Percentiles rank a stretch among this genome's conserved stretches.
phyloP scores from a whole-genome alignment of 2,113 vertebrate genomes.

The Tetraodon nigroviridis region DNA sequence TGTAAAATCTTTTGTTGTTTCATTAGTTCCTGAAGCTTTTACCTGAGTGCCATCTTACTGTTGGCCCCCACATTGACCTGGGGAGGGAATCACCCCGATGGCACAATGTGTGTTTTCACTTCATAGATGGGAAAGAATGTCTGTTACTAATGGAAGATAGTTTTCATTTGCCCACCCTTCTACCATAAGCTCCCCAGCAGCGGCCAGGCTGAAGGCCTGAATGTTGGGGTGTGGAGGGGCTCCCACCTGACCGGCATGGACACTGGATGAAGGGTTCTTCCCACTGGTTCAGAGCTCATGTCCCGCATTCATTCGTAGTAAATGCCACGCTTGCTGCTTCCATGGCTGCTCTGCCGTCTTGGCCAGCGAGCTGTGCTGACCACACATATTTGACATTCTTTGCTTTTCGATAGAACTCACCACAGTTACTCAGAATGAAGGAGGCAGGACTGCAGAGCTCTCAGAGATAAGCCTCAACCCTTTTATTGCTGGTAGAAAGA shows the following conservation, averaged over 20 bases:
- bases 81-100: not conserved
- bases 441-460: slow-evolving; percentile 24
- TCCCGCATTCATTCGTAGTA: slow-evolving; percentile 23
- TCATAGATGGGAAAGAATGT: not conserved
- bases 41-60: too few species aligned
- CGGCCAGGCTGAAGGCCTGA: not conserved
- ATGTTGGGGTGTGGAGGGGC: not conserved
- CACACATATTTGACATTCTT: slow-evolving; percentile 65
- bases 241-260: not conserved
- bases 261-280: not conserved
- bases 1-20: too few species aligned
- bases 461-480: slow-evolving; percentile 17
- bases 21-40: too few species aligned
- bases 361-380: slow-evolving; percentile 36
- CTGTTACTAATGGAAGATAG: not conserved
- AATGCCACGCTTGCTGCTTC: slow-evolving; percentile 40
- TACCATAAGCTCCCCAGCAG: too few species aligned
- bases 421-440: slow-evolving; percentile 49
- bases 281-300: slow-evolving; percentile 2
- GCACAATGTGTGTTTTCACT: not conserved
- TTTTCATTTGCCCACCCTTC: too few species aligned
- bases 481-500: slow-evolving; percentile 17
- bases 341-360: slow-evolving; percentile 33
- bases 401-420: slow-evolving; percentile 52
- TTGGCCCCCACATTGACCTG: not conserved